Conservation (phyloP, 2,888 invertebrate genomes). For the Sussaba pulchella region DNA sequence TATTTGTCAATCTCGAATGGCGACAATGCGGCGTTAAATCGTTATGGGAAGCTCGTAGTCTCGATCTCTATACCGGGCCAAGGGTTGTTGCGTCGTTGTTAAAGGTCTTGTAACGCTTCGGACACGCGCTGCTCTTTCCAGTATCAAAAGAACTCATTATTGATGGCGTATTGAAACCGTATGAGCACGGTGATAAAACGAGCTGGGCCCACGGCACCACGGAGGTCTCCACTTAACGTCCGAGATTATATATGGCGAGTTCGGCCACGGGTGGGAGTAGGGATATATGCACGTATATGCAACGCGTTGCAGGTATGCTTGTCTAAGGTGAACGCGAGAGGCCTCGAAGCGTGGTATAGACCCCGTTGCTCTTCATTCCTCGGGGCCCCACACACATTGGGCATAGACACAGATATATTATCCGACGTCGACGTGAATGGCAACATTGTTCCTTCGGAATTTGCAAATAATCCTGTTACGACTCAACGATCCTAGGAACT, state of each 20-base stretch:
- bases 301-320: conserved; percentile 37
- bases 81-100: conserved; percentile 68
- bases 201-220: conserved; percentile 78
- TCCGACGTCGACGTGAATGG: conserved; percentile 74
- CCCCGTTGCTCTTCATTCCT: conserved; percentile 75
- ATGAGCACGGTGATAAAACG: conserved; percentile 83
- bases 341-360: conserved; percentile 38
- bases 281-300: conserved; percentile 33
- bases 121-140: conserved; percentile 70
- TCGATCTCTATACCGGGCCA: conserved; percentile 40
- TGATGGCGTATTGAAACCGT: conserved; percentile 84
- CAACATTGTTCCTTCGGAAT: conserved; percentile 74
- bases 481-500: conserved; percentile 51
- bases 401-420: conserved; percentile 76
- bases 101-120: conserved; percentile 70
- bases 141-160: conserved; percentile 81
- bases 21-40: conserved; percentile 75
- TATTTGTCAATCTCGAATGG: conserved; percentile 76
- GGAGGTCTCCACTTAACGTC: conserved; percentile 84
- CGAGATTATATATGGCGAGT: conserved; percentile 68
- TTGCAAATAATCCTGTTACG: conserved; percentile 34
- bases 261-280: conserved; percentile 62
- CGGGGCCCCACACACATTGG: conserved; percentile 72
- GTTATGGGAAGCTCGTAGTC: conserved; percentile 39
- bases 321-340: conserved; percentile 36